Conservation (phyloP, 1,140 invertebrate species). For the Cepaea nemoralis region DNA sequence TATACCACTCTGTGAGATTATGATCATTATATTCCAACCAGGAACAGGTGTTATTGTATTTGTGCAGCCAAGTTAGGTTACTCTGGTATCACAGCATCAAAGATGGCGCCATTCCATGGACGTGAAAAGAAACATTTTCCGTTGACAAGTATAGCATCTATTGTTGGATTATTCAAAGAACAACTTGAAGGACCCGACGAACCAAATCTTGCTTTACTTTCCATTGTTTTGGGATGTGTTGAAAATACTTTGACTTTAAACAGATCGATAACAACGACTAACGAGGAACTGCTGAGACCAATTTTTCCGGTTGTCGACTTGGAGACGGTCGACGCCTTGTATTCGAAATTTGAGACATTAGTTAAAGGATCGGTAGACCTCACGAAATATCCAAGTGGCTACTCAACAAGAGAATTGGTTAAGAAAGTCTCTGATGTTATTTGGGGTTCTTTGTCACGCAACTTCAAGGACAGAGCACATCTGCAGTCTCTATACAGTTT, state of each 20-base stretch:
- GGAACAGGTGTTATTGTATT: too few species aligned
- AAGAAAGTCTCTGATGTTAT: slow-evolving; percentile 95
- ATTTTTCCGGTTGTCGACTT: slow-evolving; percentile 78
- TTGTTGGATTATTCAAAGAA: slow-evolving; percentile 84
- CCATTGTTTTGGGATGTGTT: slow-evolving; percentile 90
- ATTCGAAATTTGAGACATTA: slow-evolving; percentile 84
- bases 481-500: slow-evolving; percentile 94
- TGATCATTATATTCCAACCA: too few species aligned
- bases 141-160: slow-evolving; percentile 81
- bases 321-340: slow-evolving; percentile 81
- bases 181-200: slow-evolving; percentile 83
- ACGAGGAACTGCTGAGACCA: slow-evolving; percentile 56
- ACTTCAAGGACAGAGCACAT: slow-evolving; percentile 94
- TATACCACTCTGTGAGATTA: too few species aligned
- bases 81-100: slow-evolving; percentile 38
- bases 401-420: slow-evolving; percentile 86
- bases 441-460: slow-evolving; percentile 92
- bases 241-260: slow-evolving; percentile 92
- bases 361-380: slow-evolving; percentile 85
- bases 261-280: slow-evolving; percentile 66
- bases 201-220: slow-evolving; percentile 90
- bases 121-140: slow-evolving; percentile 79
- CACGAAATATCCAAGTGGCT: slow-evolving; percentile 74
- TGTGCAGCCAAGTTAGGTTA: too few species aligned
- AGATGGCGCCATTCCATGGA: slow-evolving; percentile 71